Percentiles rank a stretch among this genome's conserved stretches.
These are phyloP conservation scores for Phrynosoma blainvillii DNA, from an alignment of 2,113 vertebrate species.

Conservation along the genomic window DNA sequence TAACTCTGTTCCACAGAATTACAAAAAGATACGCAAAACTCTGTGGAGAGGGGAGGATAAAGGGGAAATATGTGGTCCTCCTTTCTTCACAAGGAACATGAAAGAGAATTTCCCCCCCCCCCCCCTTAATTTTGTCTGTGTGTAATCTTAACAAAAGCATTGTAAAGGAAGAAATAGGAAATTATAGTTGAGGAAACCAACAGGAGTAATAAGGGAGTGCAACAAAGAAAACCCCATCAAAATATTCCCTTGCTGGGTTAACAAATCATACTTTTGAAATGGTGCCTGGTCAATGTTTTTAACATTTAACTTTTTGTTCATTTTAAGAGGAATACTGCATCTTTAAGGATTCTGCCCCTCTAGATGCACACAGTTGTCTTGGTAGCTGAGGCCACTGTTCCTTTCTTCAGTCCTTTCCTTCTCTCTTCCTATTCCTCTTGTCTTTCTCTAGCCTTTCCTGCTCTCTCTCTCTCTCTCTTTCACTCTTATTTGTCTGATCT, in stretches of 20 bases:
- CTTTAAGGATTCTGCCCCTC: conserved; percentile 72
- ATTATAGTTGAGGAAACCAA: background rate
- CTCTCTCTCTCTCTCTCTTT: conserved; percentile 44
- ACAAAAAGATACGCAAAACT: background rate
- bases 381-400: conserved; percentile 77
- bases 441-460: conserved; percentile 50
- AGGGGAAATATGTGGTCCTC: background rate
- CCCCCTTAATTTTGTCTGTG: background rate
- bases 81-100: background rate
- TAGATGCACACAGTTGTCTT: conserved; percentile 76
- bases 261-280: conserved; percentile 37
- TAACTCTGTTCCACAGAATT: conserved; percentile 4
- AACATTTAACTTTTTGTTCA: conserved; percentile 53
- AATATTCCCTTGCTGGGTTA: conserved; percentile 17
- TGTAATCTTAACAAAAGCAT: background rate
- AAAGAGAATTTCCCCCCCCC: background rate
- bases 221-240: conserved; percentile 49
- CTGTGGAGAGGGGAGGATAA: background rate
- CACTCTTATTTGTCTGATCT: conserved; percentile 41
- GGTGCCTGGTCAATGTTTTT: conserved; percentile 50
- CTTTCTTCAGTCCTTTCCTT: conserved; percentile 63
- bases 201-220: conserved; percentile 15
- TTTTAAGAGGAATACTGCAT: conserved; percentile 78
- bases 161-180: background rate
- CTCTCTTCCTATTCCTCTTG: conserved; percentile 3